Evolutionary conservation across 2,797 vertebrate genomes (phyloP), one percentile per base, ranked within the genome.

Genomic region (Acropternis orthonyx): DNA sequence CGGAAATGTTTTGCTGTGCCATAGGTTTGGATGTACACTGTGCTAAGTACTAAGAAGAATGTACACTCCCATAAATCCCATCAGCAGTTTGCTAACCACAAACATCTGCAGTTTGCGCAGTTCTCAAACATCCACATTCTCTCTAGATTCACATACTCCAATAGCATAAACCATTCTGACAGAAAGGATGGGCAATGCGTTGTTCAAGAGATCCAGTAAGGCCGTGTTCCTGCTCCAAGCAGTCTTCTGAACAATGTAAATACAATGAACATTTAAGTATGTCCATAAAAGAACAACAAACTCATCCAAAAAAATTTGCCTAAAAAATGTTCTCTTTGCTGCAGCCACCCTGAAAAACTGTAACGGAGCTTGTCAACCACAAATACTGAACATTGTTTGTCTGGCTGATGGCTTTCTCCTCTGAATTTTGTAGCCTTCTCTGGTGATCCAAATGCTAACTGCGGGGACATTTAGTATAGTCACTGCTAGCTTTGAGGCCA

Each of bases 251-350:
- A 90, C 20, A 78, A 76, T 44, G 28, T 32, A 84, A 75, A 73
- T 93, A 62, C 3, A 14, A 73, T 36, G n/a, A 81, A 22, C n/a
- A 37, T 26, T 84, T 84, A 81, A 93, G 83, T 54, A 84, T 92
- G 48, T 28, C 90, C 88, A 80, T 91, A 95, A 91, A 91, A 92
- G 89, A 85, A 28, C 5, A 90, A 88, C 89, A 90, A 87, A 36
- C 3, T 87, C 26, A 52, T 32, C 7, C 44, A 72, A 90, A 68
- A 9, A 91, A 36, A 52, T 24, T 32, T 62, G 10, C 19, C 6
- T 48, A 51, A 82, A 82, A 84, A 62, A 74, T 20, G 9, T 83
- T n/a, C 56, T 39, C 43, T 83, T 65, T 89, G 30, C 46, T 67
- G 37, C 12, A 92, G 20, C 36, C 62, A 68, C 28, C 11, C n/a